A percentile compares a stretch with the other conserved stretches of the same genome.
phyloP scores from a whole-genome alignment of 2,113 vertebrate species.

The Semnornis frantzii region DNA sequence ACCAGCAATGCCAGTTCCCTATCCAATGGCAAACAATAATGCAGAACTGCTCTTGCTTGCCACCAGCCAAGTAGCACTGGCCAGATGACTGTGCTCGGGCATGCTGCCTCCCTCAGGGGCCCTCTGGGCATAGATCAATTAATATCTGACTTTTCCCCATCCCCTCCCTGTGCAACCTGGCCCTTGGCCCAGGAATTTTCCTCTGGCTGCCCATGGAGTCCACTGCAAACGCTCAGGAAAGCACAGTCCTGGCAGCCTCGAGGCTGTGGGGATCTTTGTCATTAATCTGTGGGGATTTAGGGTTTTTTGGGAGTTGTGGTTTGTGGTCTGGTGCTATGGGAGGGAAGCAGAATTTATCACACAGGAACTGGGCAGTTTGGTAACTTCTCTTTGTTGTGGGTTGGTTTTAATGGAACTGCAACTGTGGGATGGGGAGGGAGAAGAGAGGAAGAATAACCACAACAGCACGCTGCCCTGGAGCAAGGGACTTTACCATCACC shows the following conservation, averaged over 20 bases:
- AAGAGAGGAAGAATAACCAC: neutral
- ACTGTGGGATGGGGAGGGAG: neutral
- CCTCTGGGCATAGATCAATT: neutral
- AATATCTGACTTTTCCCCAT: neutral
- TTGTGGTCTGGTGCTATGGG: fast-evolving
- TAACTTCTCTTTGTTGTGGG: neutral
- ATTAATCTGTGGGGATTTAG: neutral
- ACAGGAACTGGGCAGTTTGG: neutral
- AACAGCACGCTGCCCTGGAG: fast-evolving
- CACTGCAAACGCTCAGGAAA: neutral
- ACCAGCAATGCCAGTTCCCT: fast-evolving
- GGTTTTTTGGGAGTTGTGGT: neutral
- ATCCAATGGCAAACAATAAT: fast-evolving
- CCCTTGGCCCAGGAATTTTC: constrained; percentile 31
- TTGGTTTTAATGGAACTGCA: neutral
- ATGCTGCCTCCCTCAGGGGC: fast-evolving
- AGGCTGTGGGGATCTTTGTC: neutral
- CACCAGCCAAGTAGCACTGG: fast-evolving
- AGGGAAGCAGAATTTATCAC: fast-evolving
- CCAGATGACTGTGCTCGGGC: fast-evolving
- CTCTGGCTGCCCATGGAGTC: neutral
- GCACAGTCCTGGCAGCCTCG: neutral
- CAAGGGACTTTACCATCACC: neutral
- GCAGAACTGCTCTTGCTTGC: fast-evolving
- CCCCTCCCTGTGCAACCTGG: neutral